phyloP scores from a whole-genome alignment of 2,888 invertebrate genomes.

The Machimus rusticus region DNA sequence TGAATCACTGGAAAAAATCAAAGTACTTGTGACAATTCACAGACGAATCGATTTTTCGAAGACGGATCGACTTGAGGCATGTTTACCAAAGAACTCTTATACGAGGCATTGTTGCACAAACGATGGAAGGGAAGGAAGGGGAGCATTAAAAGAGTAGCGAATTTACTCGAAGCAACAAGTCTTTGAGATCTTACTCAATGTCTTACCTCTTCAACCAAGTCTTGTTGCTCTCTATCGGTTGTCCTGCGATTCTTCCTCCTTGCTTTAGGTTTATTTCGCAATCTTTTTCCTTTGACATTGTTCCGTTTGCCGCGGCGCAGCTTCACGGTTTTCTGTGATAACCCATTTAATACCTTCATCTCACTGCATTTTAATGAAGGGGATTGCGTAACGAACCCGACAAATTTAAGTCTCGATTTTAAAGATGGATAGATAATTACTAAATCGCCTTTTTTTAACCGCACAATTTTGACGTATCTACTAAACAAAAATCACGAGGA shows the following conservation, averaged over 20 bases:
- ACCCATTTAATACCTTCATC: not conserved
- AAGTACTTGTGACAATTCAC: not conserved
- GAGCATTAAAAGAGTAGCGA: not conserved
- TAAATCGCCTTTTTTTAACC: not conserved
- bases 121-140: not conserved
- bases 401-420: not conserved
- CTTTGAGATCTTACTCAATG: not conserved
- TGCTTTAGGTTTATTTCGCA: not conserved
- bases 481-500: not conserved
- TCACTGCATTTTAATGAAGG: not conserved
- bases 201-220: not conserved
- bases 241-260: not conserved
- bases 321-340: not conserved
- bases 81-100: not conserved
- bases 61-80: not conserved
- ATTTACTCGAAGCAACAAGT: not conserved
- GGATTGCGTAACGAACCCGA: not conserved
- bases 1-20: conserved; percentile 11
- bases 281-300: not conserved
- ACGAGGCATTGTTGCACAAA: not conserved
- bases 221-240: not conserved
- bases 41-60: conserved; percentile 1
- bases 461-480: not conserved
- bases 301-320: not conserved
- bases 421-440: not conserved